Evolutionary conservation across 1,140 invertebrate genomes (phyloP).

Genomic region (Berghia stephanieae): DNA sequence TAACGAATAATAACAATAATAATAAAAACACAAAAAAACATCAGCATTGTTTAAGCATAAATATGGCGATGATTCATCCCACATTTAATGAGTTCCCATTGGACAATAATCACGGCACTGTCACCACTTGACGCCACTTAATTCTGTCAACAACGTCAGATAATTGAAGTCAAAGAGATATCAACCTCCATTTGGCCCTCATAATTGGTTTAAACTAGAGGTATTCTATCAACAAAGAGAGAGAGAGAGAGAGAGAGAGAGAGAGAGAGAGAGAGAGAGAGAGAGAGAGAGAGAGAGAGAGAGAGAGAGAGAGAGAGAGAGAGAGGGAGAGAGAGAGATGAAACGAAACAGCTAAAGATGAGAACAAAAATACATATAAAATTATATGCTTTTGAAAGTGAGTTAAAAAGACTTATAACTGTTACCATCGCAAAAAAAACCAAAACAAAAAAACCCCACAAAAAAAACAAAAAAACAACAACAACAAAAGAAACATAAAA

Average conservation of each 20-base stretch:
- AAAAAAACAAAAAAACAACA: not conserved
- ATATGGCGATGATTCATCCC: no score
- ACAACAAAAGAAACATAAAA: not conserved
- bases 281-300: not conserved
- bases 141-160: not conserved
- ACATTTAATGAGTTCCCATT: no score
- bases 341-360: not conserved
- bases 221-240: not conserved
- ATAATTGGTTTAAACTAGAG: not conserved
- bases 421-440: not conserved
- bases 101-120: no score
- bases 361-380: not conserved
- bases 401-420: not conserved
- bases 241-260: not conserved
- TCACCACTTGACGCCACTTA: no score
- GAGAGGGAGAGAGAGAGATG: not conserved
- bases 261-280: not conserved
- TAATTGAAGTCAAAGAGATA: not conserved
- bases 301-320: not conserved
- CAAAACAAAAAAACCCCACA: not conserved
- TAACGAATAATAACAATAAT: no score
- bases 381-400: not conserved
- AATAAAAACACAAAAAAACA: no score
- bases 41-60: no score
- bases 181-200: no score